Percentiles rank a stretch among this genome's conserved stretches.
Conservation (phyloP, 53 echinoderm and acorn worm species). For the Holothuria scabra region DNA sequence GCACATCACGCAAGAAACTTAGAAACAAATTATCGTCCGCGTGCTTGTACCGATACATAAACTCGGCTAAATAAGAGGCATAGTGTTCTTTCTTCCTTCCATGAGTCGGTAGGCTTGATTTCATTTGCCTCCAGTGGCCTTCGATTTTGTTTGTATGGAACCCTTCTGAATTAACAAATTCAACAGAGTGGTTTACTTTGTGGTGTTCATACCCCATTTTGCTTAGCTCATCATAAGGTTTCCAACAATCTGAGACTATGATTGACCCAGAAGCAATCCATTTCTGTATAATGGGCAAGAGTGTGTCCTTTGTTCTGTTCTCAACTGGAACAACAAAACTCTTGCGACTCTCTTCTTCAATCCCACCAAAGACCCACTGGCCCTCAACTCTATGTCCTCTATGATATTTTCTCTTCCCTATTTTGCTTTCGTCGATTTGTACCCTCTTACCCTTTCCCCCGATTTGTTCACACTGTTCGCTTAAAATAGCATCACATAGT, state of each 20-base stretch:
- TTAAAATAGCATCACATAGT: conserved; percentile 17
- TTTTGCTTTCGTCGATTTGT: conserved; percentile 56
- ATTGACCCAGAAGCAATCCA: conserved; percentile 23
- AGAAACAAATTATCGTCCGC: conserved; percentile 21
- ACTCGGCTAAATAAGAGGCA: conserved; percentile 45
- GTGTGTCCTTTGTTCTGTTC: conserved; percentile 3
- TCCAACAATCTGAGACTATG: conserved; percentile 52
- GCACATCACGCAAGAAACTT: conserved; percentile 7
- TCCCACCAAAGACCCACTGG: conserved; percentile 65
- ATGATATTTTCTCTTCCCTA: conserved; percentile 54
- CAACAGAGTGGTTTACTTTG: too few species aligned
- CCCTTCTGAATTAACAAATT: neutral
- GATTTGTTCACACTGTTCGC: conserved; percentile 1
- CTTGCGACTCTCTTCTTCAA: conserved; percentile 51
- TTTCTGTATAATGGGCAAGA: conserved; percentile 41
- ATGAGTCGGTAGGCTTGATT: conserved; percentile 16
- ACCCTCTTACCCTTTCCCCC: conserved; percentile 48
- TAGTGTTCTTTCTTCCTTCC: conserved; percentile 20
- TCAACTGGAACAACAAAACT: conserved; percentile 54
- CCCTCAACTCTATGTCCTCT: conserved; percentile 13
- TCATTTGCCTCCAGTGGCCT: conserved; percentile 40
- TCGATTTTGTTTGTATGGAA: conserved; percentile 32
- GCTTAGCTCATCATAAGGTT: neutral
- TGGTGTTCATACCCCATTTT: too few species aligned
- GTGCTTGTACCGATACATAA: conserved; percentile 51